Base-by-base conservation (phyloP, 2,797 vertebrate genomes). In the Acanthurus lineatus region DNA sequence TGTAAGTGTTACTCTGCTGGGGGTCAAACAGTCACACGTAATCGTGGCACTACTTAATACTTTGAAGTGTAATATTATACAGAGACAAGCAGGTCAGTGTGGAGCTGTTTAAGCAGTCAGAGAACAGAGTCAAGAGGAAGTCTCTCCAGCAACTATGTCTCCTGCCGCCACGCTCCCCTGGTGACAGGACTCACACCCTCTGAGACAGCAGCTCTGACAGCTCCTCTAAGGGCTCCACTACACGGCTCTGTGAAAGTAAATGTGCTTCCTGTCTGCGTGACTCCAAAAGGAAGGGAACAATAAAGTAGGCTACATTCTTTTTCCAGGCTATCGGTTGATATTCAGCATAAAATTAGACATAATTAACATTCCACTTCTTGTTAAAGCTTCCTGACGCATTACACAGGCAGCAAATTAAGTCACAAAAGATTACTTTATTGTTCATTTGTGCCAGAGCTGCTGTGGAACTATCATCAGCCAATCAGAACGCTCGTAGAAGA, bases 161-260 rank as follows among this genome's bases (percentile, higher is more conserved):
- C 81, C 80, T 77, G 65, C 82, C 84, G 77, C 71, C 81, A 76
- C 38, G 70, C 81, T 88, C 79, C 89, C 85, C 68, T 77, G 78
- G 84, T 88, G 90, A 91, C 75, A 48, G 85, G 78, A 68, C 84
- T 80, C 61, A 53, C 76, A 77, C 65, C 77, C 80, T 67, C 22
- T 3, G 73, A 84, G 84, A 88, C 73, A 9, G 83, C 69, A 72
- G 81, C 78, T 74, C 83, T 92, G 91, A 93, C 90, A 92, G 91
- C 86, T 87, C 85, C 83, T 86, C 87, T 81, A 68, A 76, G 73
- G 76, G 84, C 83, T 86, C 75, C 82, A 73, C 86, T 51, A 79
- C 68, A 68, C 78, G 71, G 69, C 81, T 66, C 82, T 72, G 40
- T 82, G 77, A 87, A 88, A 89, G 79, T 66, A 63, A 91, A 90